Evolutionary conservation across 1,140 invertebrate species (phyloP), one percentile per base, ranked within the genome.

Genomic region (Dufourea novaeangliae): DNA sequence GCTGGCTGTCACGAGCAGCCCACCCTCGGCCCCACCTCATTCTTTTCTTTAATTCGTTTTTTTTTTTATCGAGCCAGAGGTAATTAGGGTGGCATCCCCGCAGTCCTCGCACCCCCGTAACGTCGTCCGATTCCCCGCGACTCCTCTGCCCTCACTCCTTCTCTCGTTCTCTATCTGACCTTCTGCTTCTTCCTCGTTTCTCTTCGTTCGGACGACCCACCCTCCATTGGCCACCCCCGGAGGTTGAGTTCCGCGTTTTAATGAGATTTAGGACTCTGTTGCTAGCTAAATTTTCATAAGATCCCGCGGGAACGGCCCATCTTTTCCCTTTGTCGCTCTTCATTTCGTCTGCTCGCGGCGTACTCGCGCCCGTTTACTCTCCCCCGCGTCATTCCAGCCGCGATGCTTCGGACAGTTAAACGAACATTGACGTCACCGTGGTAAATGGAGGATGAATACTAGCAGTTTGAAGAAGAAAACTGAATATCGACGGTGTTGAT

Each of bases 41-140:
- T 92, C 90, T 91, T 91, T 92, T 92, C 91, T 91, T 92, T 91
- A 92, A 92, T 92, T 91, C 90, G 88, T 88, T 89, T 90, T 89
- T 87, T 92, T 89, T 88, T 92, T 90, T 88, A 90, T 91, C 88
- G 88, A 86, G 84, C 85, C 87, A 79, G 83, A 90, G 90, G 88
- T 92, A 92, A 92, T 92, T 92, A 92, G 91, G 91, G 90, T 91
- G 86, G 90, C 88, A 92, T 91, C 90, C 87, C 89, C 87, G 88
- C 89, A 91, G 88, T 90, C 89, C 85, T 81, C 88, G 79, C 82
- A 67, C 74, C 81, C 74, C 79, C 74, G 29, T 54, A 54, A 41
- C 67, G 25, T 52, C 66, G 54, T 74, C 61, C 41, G 69, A 39
- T 25, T 11, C 69, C 56, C 67, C 62, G 20, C 46, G 44, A 67